phyloP scores from a whole-genome alignment of 2,797 vertebrate species.

The Pachyuromys duprasi region DNA sequence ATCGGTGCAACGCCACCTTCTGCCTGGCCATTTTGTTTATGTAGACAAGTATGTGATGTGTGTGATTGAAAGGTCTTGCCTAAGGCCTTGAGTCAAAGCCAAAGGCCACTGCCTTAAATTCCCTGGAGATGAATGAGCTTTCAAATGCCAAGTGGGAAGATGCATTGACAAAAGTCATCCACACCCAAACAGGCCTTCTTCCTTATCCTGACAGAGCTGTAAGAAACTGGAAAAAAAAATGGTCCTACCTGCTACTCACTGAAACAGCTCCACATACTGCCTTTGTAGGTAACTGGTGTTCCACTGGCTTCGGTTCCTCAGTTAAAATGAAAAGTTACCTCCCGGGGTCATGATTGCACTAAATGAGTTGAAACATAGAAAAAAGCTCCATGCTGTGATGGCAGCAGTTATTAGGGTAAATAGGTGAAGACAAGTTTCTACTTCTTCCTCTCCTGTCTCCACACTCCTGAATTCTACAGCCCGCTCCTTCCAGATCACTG shows the following conservation, averaged over 20 bases:
- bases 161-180: neutral
- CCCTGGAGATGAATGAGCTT: neutral
- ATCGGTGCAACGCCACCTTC: neutral
- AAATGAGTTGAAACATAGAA: neutral
- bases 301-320: neutral
- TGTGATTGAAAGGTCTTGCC: neutral
- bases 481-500: neutral
- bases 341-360: neutral
- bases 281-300: neutral
- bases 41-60: fast-evolving
- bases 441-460: neutral
- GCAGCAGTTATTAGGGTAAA: neutral
- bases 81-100: neutral
- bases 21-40: fast-evolving
- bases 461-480: neutral
- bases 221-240: neutral
- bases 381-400: neutral
- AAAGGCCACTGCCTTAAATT: neutral
- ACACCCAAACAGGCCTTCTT: no score
- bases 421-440: neutral
- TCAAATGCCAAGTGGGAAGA: neutral
- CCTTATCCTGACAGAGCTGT: neutral
- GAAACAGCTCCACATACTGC: fast-evolving
- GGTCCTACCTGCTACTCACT: no score
- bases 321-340: neutral